Percentiles rank a stretch among this genome's conserved stretches.
Conservation (phyloP, 2,797 vertebrate genomes). For the Podarcis siculus region DNA sequence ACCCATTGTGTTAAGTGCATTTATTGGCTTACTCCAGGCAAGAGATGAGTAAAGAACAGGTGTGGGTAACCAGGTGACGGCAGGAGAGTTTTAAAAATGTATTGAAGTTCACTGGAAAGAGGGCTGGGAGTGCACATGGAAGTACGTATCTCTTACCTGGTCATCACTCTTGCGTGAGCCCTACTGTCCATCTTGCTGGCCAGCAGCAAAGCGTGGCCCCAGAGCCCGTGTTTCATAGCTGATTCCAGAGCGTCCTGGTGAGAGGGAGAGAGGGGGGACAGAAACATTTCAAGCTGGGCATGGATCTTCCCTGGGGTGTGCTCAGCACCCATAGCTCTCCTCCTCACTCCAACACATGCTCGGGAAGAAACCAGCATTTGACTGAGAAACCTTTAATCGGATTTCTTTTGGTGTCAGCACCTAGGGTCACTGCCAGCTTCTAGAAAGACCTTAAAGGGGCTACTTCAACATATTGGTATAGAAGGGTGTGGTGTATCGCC, state of each 20-base stretch:
- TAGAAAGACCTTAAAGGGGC: too few relatives aligned
- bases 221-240: constrained; percentile 96
- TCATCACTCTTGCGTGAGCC: constrained; percentile 97
- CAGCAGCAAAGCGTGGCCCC: constrained; percentile 95
- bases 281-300: background rate
- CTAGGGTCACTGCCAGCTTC: too few relatives aligned
- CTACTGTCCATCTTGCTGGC: constrained; percentile 99
- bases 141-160: constrained; percentile 80
- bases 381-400: too few relatives aligned
- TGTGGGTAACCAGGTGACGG: background rate
- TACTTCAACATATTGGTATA: too few relatives aligned
- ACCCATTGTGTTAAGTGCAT: too few relatives aligned
- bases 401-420: too few relatives aligned
- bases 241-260: constrained; percentile 94
- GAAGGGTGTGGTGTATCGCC: too few relatives aligned
- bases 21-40: too few relatives aligned
- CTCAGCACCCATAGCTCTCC: background rate
- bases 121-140: background rate
- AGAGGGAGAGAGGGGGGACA: background rate
- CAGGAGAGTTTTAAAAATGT: background rate
- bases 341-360: too few relatives aligned
- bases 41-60: background rate
- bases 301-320: background rate
- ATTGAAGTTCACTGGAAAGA: background rate
- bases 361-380: too few relatives aligned